These are phyloP conservation scores for Lepidonotus clava DNA, from an alignment of 2,888 invertebrate species.

Conservation along the genomic window DNA sequence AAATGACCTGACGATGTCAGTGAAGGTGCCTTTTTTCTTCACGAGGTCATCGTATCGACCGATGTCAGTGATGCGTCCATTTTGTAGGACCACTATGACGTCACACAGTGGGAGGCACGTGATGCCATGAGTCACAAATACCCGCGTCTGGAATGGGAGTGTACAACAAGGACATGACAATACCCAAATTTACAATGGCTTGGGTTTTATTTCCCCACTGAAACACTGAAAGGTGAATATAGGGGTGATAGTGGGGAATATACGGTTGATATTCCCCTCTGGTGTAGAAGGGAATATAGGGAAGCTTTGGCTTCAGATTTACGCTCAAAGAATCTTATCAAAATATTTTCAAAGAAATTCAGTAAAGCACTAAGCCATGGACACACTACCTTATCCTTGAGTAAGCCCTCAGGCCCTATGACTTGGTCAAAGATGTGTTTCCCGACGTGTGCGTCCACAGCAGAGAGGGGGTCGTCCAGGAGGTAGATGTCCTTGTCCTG, in stretches of 20 bases:
- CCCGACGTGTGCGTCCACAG: conserved; percentile 21
- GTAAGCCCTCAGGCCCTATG: conserved; percentile 8
- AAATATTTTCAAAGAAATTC: no score
- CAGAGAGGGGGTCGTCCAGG: conserved; percentile 25
- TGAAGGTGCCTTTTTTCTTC: not conserved
- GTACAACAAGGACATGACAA: no score
- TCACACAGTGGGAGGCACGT: not conserved
- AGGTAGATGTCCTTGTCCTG: conserved; percentile 39
- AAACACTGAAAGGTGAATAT: no score
- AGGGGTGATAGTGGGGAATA: no score
- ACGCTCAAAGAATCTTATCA: no score
- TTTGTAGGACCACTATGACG: conserved; percentile 24
- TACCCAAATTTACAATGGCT: no score
- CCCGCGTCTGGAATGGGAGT: no score
- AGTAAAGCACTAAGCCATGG: no score
- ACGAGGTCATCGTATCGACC: conserved; percentile 6
- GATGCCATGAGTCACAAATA: conserved; percentile 26
- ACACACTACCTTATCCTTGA: conserved; percentile 15
- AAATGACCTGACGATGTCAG: conserved; percentile 31
- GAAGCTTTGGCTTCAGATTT: no score
- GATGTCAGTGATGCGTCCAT: not conserved
- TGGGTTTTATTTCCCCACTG: no score
- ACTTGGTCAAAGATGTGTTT: conserved; percentile 47
- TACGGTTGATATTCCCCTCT: no score
- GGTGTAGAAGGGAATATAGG: no score